Percentiles rank a stretch among this genome's conserved stretches.
Evolutionary conservation across 2,797 vertebrate genomes (phyloP).

Genomic region (Myotis pilosus): DNA sequence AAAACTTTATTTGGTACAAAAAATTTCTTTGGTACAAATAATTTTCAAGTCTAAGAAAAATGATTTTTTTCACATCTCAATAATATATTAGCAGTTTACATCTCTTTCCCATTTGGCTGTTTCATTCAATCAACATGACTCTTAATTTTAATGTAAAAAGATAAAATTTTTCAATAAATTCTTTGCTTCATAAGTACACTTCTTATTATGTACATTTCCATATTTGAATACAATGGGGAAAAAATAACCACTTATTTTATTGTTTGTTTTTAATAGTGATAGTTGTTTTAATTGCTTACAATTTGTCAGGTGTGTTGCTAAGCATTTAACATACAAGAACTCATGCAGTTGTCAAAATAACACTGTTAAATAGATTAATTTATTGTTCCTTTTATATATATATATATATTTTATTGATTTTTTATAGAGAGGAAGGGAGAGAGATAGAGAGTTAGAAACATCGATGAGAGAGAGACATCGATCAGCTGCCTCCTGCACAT

Average conservation of each 20-base stretch:
- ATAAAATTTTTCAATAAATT: not conserved
- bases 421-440: too few relatives aligned
- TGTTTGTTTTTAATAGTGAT: not conserved
- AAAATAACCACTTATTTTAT: not conserved
- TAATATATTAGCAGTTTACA: not conserved
- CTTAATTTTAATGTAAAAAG: conserved; percentile 15
- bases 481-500: too few relatives aligned
- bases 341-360: not conserved
- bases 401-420: too few relatives aligned
- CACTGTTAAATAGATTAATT: not conserved
- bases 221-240: not conserved
- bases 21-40: not conserved
- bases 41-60: not conserved
- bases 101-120: not conserved
- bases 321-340: not conserved
- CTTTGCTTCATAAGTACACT: not conserved
- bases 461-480: too few relatives aligned
- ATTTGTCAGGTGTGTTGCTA: conserved; percentile 1
- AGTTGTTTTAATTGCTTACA: not conserved
- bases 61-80: not conserved
- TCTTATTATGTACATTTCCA: not conserved
- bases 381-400: not conserved
- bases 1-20: not conserved
- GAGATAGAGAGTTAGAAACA: too few relatives aligned
- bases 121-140: not conserved